Evolutionary conservation across 37 sponge, comb jelly and placozoan genomes (phyloP), one percentile per base, ranked within the genome.

Genomic region (Beroe ovata): DNA sequence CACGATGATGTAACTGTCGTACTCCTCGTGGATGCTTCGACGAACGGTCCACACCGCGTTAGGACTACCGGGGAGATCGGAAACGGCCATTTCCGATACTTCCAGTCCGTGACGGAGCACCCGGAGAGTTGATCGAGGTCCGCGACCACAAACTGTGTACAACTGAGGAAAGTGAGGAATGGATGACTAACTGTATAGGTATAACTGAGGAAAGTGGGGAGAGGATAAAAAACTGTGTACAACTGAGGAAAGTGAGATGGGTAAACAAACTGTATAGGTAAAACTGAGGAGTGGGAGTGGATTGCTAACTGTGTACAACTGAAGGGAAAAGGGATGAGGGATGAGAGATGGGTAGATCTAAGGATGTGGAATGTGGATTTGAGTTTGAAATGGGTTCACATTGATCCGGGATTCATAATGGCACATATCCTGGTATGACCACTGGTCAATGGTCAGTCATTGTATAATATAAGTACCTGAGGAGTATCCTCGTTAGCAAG

Each of bases 41-140:
- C 54, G 38, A 21, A 77, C 84, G 1, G 84, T 77, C 84, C 84
- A 77, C 21, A 77, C 84, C n/a, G 95, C 96, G 89, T 94, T 94
- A 11, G 99, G 99, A 59, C 95, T 94, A 71, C 96, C 99, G 23
- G 99, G 99, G 60, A 98, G 91, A 88, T 98, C 99, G 28, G 99
- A 96, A 25, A 98, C 99, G 29, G 99, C 99, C 99, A 98, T 98
- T 63, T 98, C 99, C 2, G 96, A 95, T 39, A 98, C 95, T 92
- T 97, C 97, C 38, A 97, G 88, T 20, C 97, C 97, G 84, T 97
- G 97, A 29, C 95, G 66, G 59, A 97, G 72, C 3, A 97, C 93
- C 40, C 96, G 88, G n/a, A 98, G 92, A 26, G 99, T 90, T 29
- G 99, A 98, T n/a, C 95, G 91, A 0, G 99, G 96, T n/a, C 99